Evolutionary conservation across 2,797 vertebrate species (phyloP), one percentile per base, ranked within the genome.

Genomic region (Dermochelys coriacea): DNA sequence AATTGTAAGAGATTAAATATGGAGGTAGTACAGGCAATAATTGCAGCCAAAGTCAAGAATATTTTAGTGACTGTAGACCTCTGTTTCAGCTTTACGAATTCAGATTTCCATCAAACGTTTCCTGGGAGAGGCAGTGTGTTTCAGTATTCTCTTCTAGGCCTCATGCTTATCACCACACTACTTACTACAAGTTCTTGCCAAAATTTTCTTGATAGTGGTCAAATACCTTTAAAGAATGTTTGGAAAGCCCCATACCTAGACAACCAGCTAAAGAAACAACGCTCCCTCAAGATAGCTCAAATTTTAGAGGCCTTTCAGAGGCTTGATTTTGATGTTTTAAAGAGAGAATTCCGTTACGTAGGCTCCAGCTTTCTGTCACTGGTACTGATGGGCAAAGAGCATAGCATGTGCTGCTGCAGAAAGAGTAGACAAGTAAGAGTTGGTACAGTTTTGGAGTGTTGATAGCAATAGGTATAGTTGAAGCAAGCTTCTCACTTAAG

Each of bases 61-160:
- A 59, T 59, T 59, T 59, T 59, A 59, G 27, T 29, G 57, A 59
- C 9, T 12, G 11, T 59, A 31, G 29, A 59, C 57, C 57, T 59
- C 27, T 6, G 57, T 25, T 29, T 59, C 57, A 59, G 27, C 57
- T 31, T 59, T 14, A 31, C 6, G 12, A 31, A 31, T 59, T 59
- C 29, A 59, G 57, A 18, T 61, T 61, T 61, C 59, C 31, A 34
- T 89, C 57, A 80, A 71, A 51, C 54, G 10, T 88, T 94, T n/a
- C 54, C 50, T 94, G 11, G 1, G 81, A 47, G 16, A 3, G 83
- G 19, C 16, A 8, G 14, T 61, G 31, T 64, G n/a, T 64, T n/a
- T 91, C 84, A 85, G 41, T 92, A 21, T 82, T 94, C 93, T n/a
- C 34, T 64, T 9, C 81, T 88, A 81, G 37, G 52, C 51, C 19